Evolutionary conservation across 1,140 invertebrate species (phyloP).

Genomic region (Heterodera schachtii): DNA sequence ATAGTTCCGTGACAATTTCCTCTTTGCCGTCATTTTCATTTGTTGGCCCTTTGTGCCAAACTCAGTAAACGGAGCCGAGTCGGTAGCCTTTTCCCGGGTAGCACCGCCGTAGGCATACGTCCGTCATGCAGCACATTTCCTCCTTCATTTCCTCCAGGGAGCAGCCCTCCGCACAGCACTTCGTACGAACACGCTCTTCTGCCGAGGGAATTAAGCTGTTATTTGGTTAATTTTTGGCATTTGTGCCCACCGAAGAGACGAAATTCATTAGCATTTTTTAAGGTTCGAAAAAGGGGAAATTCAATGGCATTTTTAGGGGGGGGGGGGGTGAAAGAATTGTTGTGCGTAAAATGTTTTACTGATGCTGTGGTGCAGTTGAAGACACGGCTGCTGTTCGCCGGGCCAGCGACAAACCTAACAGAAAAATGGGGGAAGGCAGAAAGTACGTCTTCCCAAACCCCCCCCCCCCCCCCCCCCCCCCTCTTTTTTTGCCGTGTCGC

Average conservation of each 20-base stretch:
- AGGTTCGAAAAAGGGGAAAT: no score
- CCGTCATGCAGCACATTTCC: constrained; percentile 27
- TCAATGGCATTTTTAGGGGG: no score
- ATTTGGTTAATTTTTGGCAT: no score
- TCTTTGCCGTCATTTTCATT: no score
- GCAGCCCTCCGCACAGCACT: constrained; percentile 32
- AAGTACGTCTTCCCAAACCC: no score
- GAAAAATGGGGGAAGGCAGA: no score
- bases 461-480: no score
- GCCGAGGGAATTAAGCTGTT: background rate
- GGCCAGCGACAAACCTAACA: constrained; percentile 11
- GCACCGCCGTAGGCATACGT: constrained; percentile 26
- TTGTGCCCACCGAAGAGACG: no score
- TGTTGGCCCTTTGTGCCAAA: background rate
- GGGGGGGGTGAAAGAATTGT: no score
- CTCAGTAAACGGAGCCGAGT: constrained; percentile 23
- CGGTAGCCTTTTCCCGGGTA: constrained; percentile 34
- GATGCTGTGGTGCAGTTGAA: constrained; percentile 19
- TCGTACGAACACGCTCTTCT: constrained; percentile 18
- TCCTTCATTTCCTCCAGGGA: constrained; percentile 23
- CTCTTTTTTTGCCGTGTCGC: background rate
- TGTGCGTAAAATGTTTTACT: background rate
- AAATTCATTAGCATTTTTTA: no score
- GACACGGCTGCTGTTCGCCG: background rate
- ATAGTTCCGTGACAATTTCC: no score